phyloP scores from a whole-genome alignment of 2,797 vertebrate species.

The Bovichtus diacanthus region DNA sequence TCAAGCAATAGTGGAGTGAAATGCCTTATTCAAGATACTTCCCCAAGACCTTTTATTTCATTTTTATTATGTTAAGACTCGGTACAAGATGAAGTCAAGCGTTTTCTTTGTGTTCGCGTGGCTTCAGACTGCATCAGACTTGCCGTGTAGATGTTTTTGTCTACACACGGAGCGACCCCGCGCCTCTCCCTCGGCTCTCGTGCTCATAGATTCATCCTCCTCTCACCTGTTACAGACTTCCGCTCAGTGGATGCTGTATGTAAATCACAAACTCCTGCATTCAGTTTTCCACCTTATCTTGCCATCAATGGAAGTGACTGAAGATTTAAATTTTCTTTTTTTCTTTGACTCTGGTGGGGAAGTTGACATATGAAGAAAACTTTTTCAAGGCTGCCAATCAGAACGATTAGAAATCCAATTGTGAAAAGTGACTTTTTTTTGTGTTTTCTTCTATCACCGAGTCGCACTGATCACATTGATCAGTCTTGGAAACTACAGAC shows the following conservation, averaged over 20 bases:
- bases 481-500: conserved; percentile 91
- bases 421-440: conserved; percentile 85
- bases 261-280: conserved; percentile 58
- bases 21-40: conserved; percentile 77
- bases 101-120: conserved; percentile 13
- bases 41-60: conserved; percentile 18
- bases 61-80: conserved; percentile 31
- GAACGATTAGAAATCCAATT: conserved; percentile 85
- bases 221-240: conserved; percentile 54
- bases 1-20: conserved; percentile 63
- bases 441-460: conserved; percentile 84
- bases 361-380: conserved; percentile 59
- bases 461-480: conserved; percentile 99
- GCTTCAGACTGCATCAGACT: conserved; percentile 5
- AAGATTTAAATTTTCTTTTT: conserved; percentile 67
- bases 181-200: conserved; percentile 29
- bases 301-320: conserved; percentile 85
- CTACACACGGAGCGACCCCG: not conserved
- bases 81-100: conserved; percentile 45
- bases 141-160: conserved; percentile 4
- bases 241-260: conserved; percentile 33
- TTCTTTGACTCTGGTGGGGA: conserved; percentile 72
- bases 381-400: conserved; percentile 91
- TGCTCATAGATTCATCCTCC: conserved; percentile 45
- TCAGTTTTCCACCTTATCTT: conserved; percentile 86